Evolutionary conservation across 2,888 invertebrate species (phyloP), one percentile per base, ranked within the genome.

Genomic region (Latrodectus elegans): DNA sequence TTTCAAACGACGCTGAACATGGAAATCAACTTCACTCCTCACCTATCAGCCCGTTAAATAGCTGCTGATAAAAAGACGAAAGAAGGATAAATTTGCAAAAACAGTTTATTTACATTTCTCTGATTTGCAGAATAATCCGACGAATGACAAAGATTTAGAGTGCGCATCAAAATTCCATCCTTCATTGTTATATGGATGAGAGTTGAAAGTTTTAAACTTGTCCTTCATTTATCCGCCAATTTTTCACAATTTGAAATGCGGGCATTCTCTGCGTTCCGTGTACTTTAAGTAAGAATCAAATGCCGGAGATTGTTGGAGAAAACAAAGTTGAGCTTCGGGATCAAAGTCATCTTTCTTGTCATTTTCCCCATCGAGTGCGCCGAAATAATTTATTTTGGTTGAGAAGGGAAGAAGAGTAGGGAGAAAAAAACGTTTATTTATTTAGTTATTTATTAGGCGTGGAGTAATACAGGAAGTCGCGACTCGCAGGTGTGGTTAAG

Each of bases 141-240:
- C 76, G 72, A 77, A 60, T 71, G 68, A 68, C 74, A 80, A 84
- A 72, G 79, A 85, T 85, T 80, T 80, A 75, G 67, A 53, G 49
- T 73, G 78, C 72, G 79, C 79, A 80, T 81, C 86, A 87, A 82
- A 81, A 77, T 72, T 81, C 73, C 77, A 87, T 87, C 60, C 77
- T 72, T 87, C 81, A 77, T 87, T 87, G 86, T 87, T 87, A 87
- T 68, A 51, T 22, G 70, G 51, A 65, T 65, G 77, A 64, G 38
- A 26, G 55, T 53, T 73, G 70, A 78, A 84, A 79, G 70, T 71
- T 80, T 85, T 79, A 85, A 85, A 74, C 86, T 77, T 81, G 86
- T 81, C 76, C 53, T 87, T 87, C 86, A 87, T 81, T 87, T 82
- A 82, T 77, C 77, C 76, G 77, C 86, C 81, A 81, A 87, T 86